Evolutionary conservation across 2,113 vertebrate species (phyloP).

Genomic region (Aramus guarauna): DNA sequence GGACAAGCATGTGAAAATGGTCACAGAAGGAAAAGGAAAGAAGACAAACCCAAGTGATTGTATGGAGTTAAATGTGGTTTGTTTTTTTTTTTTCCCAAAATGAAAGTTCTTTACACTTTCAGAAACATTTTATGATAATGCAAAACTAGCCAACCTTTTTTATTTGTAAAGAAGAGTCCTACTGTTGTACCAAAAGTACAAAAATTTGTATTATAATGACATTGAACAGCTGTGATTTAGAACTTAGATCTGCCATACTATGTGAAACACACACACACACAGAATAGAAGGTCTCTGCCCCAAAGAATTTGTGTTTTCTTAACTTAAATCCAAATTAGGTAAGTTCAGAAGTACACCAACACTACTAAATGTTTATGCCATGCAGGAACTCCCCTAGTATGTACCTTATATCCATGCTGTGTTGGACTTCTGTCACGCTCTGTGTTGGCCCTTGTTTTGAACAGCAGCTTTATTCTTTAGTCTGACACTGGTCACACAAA

Average conservation of each 20-base stretch:
- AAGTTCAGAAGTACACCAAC: neutral
- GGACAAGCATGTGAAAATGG: neutral
- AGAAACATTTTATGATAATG: neutral
- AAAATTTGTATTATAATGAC: neutral
- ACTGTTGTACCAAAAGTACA: neutral
- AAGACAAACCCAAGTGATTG: neutral
- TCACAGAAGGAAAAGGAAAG: neutral
- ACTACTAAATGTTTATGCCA: neutral
- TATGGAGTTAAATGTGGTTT: neutral
- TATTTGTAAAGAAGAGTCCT: neutral
- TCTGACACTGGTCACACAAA: neutral
- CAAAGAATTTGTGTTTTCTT: fast-evolving
- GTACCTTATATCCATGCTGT: neutral
- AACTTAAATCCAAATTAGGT: neutral
- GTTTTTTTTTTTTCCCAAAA: neutral
- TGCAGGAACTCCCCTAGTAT: neutral
- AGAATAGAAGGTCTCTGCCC: neutral
- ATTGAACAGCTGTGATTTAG: neutral
- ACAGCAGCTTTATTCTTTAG: neutral
- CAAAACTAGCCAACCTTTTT: neutral
- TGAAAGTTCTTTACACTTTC: neutral
- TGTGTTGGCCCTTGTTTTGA: neutral
- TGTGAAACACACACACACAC: neutral
- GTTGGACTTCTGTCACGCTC: neutral
- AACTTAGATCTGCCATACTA: neutral